Base-by-base conservation (phyloP, 2,888 invertebrate genomes). In the Mesopsocus fuscifrons region DNA sequence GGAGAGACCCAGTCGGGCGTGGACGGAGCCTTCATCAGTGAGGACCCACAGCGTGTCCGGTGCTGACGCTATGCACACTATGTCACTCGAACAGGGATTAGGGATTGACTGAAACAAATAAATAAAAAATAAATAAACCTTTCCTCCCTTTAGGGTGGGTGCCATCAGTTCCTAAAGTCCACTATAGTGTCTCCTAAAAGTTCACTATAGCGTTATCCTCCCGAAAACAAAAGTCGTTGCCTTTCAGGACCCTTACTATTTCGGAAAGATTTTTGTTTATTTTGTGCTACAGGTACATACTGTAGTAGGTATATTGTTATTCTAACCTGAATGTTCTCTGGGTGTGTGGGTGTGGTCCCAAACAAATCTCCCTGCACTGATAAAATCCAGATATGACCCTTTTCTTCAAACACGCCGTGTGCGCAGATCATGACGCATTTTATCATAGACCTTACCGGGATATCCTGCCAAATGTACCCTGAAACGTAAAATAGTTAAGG, bases 31-130 rank as follows among this genome's bases (percentile, higher is more conserved):
- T 16, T 55, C 49, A n/a, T 52, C 50, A 2, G 59, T 59, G 23
- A 69, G 54, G 2, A 60, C 54, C 68, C 68, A 69, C 13, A 66
- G 50, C 4, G 62, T 59, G 46, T 61, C 59, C 0, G 55, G 52
- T 15, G 60, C 56, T 3, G 61, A 58, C 26, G 58, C 53, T n/a
- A 66, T 44, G 47, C 58, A 57, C 3, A 49, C 44, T 3, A 55
- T 46, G 6, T 50, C 46, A 21, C 46, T 45, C 6, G 44, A 41
- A 11, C 44, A 21, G 6, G 54, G 53, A 17, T 52, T 41, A 22
- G 49, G 44, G 2, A 53, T 43, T 23, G 50, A 44, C 45, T 49
- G 42, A 8, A 44, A 45, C 11, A 38, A 16, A 15, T 31, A 8
- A 41, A 35, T 2, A 9, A 41, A 20, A 13, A 22, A 3, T 20